Base-by-base conservation (phyloP, 2,113 vertebrate species). In the Eulacestoma nigropectus region DNA sequence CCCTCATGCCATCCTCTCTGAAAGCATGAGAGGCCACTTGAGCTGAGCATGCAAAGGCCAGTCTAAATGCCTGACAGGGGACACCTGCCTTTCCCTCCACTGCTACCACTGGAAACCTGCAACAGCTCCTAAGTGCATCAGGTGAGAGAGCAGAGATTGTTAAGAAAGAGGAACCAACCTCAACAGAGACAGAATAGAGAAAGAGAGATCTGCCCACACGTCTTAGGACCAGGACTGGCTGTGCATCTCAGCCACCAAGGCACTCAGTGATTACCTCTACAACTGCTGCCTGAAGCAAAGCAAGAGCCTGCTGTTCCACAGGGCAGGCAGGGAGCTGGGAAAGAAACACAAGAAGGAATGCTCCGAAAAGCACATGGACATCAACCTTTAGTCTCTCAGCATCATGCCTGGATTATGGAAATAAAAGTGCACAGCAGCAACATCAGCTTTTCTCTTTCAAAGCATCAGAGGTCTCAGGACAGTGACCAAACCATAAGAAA, bases 401-500 rank as follows among this genome's bases (percentile, higher is more conserved):
- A 8, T 11, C 10, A 33, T 0, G 1, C 16, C 46, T 60, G 4
- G 1, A 8, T 33, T 46, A 65, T 0, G 7, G 29, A 83, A 84
- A 52, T 16, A 23, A 22, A 75, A 68, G 20, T 0, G 7, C 47
- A 67, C 11, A 56, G 39, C 63, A 42, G 50, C 59, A 69, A 60
- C 33, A 22, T 3, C 5, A 74, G 25, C 56, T 78, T 50, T 74
- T 42, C 23, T n/a, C 30, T 60, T 49, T 21, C 17, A 63, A 72
- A 50, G 16, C 18, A 59, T 4, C n/a, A 35, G 19, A 74, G 10
- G 8, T 13, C 50, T 80, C 70, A 67, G n/a, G 75, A 5, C 63
- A 62, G 42, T 1, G 4, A 69, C 12, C 1, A 6, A 80, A 50
- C 7, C 0, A 0, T 3, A 70, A 75, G 70, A 82, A 62, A 37